A percentile compares a stretch with the other conserved stretches of the same genome.
These are phyloP conservation scores for Heptranchias perlo DNA, from an alignment of 2,113 vertebrate genomes.

Conservation along the genomic window DNA sequence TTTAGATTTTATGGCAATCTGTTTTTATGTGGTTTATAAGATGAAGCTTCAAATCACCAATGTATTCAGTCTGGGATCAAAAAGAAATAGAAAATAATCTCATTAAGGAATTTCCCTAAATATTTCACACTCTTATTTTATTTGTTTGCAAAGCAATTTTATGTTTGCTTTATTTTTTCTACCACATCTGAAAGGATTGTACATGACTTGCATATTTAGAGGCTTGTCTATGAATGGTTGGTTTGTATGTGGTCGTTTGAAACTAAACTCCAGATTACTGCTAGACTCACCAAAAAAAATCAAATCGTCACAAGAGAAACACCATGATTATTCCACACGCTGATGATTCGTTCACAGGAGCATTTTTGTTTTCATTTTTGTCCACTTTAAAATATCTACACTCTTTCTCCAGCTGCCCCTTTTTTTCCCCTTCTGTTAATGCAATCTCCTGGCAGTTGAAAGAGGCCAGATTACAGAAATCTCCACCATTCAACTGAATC, in stretches of 20 bases:
- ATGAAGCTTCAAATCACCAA: background rate
- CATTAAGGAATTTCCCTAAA: background rate
- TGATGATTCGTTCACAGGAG: too few relatives aligned
- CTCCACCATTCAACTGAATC: background rate
- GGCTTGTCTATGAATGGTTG: background rate
- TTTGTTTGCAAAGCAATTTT: conserved; percentile 13
- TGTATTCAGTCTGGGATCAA: background rate
- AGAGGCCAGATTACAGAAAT: background rate
- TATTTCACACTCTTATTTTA: background rate
- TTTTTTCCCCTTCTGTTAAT: background rate
- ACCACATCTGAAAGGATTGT: background rate
- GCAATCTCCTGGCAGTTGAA: background rate
- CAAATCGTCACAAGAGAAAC: background rate
- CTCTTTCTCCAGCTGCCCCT: background rate
- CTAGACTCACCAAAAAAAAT: background rate
- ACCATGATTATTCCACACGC: background rate
- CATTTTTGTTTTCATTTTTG: too few relatives aligned
- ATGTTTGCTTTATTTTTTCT: conserved; percentile 30
- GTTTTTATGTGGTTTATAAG: background rate
- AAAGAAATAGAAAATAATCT: background rate
- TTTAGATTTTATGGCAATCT: background rate
- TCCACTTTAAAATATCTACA: too few relatives aligned
- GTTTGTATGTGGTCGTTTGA: background rate
- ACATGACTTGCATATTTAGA: conserved; percentile 14
- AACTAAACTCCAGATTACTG: background rate